A percentile compares a stretch with the other conserved stretches of the same genome.
Conservation (phyloP, 2,113 vertebrate species). For the Cottus gobio region DNA sequence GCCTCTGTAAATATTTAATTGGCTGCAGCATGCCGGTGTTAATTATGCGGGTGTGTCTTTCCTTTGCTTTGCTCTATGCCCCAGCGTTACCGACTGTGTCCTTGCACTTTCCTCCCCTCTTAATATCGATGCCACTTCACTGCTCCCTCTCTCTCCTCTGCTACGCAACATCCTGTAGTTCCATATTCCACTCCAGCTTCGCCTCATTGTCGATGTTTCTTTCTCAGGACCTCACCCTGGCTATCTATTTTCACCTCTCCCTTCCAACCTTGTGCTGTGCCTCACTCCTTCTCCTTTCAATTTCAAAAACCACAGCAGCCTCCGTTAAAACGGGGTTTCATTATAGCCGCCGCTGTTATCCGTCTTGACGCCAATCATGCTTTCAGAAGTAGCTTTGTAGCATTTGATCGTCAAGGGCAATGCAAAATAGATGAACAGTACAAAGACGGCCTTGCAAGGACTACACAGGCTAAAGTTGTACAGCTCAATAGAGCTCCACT, state of each 20-base stretch:
- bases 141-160: neutral
- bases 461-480: conserved; percentile 60
- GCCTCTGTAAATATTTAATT: conserved; percentile 86
- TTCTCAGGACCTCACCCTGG: conserved; percentile 18
- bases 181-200: conserved; percentile 20
- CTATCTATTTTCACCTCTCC: conserved; percentile 46
- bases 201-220: conserved; percentile 13
- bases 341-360: conserved; percentile 63
- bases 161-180: conserved; percentile 16
- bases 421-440: conserved; percentile 68
- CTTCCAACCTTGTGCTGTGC: conserved; percentile 32
- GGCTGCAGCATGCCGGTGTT: conserved; percentile 79
- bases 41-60: conserved; percentile 79
- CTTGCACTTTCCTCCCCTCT: neutral
- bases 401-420: conserved; percentile 80
- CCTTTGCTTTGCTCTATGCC: conserved; percentile 40
- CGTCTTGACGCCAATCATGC: conserved; percentile 62
- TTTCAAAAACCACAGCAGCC: conserved; percentile 44
- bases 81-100: conserved; percentile 11
- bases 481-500: conserved; percentile 64
- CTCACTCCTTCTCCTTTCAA: conserved; percentile 48
- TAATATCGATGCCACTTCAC: neutral
- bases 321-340: conserved; percentile 60
- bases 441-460: conserved; percentile 65
- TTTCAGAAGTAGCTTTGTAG: conserved; percentile 69